Evolutionary conservation across 2,797 vertebrate genomes (phyloP).

Genomic region (Euthynnus affinis): DNA sequence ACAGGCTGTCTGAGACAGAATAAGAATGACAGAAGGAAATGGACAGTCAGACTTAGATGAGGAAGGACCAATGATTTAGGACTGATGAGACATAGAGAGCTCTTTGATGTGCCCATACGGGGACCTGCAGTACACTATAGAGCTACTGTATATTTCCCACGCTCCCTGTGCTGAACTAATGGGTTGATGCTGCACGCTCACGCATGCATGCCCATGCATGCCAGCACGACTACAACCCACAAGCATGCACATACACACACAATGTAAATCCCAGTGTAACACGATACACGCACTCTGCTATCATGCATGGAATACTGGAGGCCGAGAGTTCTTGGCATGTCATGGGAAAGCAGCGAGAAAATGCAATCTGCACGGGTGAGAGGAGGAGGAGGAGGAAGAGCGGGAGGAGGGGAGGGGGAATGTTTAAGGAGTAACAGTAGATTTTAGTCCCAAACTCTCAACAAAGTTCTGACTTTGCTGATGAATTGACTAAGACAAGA

Average conservation of each 20-base stretch:
- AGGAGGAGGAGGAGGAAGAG: not conserved
- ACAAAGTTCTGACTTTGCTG: conserved; percentile 24
- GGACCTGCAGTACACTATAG: conserved; percentile 29
- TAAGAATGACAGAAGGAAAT: not conserved
- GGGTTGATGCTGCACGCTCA: conserved; percentile 43
- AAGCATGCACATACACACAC: not conserved
- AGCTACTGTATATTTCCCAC: conserved; percentile 61
- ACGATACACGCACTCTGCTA: conserved; percentile 31
- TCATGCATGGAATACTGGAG: conserved; percentile 11
- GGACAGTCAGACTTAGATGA: conserved; percentile 1
- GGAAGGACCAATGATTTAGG: conserved; percentile 43
- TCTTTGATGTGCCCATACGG: conserved; percentile 53
- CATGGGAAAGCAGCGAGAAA: conserved; percentile 51
- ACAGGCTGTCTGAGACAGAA: not conserved
- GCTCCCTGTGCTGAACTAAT: conserved; percentile 63
- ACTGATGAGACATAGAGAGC: conserved; percentile 33
- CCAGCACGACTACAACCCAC: conserved; percentile 4
- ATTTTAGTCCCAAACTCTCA: not conserved
- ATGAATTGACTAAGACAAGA: conserved; percentile 21
- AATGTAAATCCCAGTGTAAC: conserved; percentile 49
- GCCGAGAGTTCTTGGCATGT: conserved; percentile 23
- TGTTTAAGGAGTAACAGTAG: not conserved
- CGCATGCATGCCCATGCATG: conserved; percentile 20
- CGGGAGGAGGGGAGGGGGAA: no score
- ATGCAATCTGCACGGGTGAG: conserved; percentile 12